Base-by-base conservation (phyloP, 1,140 invertebrate genomes). In the Tetranychus cinnabarinus region DNA sequence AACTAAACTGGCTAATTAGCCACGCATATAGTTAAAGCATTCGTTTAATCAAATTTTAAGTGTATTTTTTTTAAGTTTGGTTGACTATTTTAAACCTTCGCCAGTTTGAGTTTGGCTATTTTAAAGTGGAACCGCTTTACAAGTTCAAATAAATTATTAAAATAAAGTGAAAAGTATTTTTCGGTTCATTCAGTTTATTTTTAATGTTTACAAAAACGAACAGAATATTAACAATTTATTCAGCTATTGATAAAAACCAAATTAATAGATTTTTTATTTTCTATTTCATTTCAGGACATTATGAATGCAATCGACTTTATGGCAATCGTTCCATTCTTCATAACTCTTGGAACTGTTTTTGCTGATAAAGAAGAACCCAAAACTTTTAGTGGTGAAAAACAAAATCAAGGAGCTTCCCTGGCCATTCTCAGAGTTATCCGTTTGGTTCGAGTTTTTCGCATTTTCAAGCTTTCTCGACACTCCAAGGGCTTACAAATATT, bases 251-350 rank as follows among this genome's bases (percentile, higher is more conserved):
- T 23, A 23, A 23, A 23, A 23, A 23, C 23, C 52, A 7, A 23
- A 23, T 23, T 23, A 23, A 23, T 23, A 13, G 6, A 36, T 37
- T 3, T 56, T 33, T 12, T 56, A 33, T 56, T 33, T 56, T 5
- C 15, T 1, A 31, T 33, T 52, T 95, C 96, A 67, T 77, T 97
- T 98, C 80, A 89, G 77, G 92, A 92, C 79, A 86, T 97, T 73
- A 93, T 97, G 86, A 98, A 98, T 79, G 88, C 95, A 76, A 97
- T 99, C 76, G 96, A 99, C 76, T 87, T 98, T 75, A 89, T 92
- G 75, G 91, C 96, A 72, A 97, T 99, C 80, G 90, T 97, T 78
- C 96, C 96, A 67, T 99, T 97, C 77, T 97, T 98, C 80, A 89
- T 98, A 74, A 97, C 95, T 66, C 79, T 98, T 76, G 91, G 90